phyloP scores from a whole-genome alignment of 37 sponge, comb jelly and placozoan species.

The Spongilla lacustris region DNA sequence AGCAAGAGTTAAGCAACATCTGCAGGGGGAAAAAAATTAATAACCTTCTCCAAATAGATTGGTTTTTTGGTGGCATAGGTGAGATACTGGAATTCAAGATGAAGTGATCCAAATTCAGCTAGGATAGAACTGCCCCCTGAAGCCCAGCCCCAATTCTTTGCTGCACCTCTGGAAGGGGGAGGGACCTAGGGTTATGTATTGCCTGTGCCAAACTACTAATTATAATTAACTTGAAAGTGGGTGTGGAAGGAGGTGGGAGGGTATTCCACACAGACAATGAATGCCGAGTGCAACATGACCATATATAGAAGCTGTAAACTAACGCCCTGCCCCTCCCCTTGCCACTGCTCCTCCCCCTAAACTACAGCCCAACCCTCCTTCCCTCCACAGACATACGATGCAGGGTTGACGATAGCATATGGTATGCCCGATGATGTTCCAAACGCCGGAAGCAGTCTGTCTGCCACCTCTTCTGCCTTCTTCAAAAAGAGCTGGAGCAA shows the following conservation, averaged over 20 bases:
- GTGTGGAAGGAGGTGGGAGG: no score
- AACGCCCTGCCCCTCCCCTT: no score
- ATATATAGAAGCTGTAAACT: not conserved
- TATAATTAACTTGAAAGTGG: no score
- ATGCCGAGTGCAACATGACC: not conserved
- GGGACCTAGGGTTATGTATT: not conserved
- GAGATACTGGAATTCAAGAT: conserved; percentile 89
- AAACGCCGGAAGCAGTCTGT: conserved; percentile 87
- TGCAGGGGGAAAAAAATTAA: not conserved
- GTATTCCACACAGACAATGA: no score
- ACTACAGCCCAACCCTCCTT: no score
- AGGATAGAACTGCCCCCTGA: conserved; percentile 82
- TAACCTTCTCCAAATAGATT: conserved; percentile 76
- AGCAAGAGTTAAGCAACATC: not conserved
- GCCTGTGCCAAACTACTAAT: not conserved
- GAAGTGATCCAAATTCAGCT: conserved; percentile 93
- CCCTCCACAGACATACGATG: conserved; percentile 56
- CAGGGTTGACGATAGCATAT: conserved; percentile 68
- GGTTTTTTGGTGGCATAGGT: conserved; percentile 73
- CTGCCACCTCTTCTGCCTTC: conserved; percentile 78
- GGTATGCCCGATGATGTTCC: conserved; percentile 88
- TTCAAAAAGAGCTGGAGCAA: conserved; percentile 85
- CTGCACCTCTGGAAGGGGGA: conserved; percentile 41
- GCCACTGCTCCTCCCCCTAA: no score
- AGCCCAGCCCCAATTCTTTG: conserved; percentile 94